phyloP scores from a whole-genome alignment of 2,888 invertebrate species.

The Brachycybe producta region DNA sequence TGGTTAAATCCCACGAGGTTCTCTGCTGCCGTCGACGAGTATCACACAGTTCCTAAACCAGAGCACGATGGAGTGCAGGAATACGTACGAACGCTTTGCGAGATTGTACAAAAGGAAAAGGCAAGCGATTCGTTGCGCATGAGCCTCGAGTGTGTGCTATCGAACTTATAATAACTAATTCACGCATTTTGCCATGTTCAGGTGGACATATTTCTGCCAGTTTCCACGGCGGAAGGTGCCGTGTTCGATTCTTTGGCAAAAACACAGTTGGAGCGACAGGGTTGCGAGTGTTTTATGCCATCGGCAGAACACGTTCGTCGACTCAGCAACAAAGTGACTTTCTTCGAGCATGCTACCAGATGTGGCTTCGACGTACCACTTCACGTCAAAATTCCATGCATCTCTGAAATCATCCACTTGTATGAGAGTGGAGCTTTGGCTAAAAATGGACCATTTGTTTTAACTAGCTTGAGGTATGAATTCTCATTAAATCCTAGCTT shows the following conservation, averaged over 20 bases:
- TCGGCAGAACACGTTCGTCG: slow-evolving; percentile 13
- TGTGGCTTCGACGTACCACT: slow-evolving; percentile 12
- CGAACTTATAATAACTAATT: neutral
- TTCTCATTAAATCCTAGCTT: neutral
- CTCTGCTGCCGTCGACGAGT: slow-evolving; percentile 17
- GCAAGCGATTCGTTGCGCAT: too few species aligned
- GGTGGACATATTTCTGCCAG: slow-evolving; percentile 19
- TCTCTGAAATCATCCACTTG: slow-evolving; percentile 15
- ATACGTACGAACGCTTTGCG: slow-evolving; percentile 17
- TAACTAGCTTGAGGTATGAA: slow-evolving; percentile 13
- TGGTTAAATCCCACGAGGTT: slow-evolving; percentile 19
- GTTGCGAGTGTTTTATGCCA: slow-evolving; percentile 11
- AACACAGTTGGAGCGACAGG: slow-evolving; percentile 16
- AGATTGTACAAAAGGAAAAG: slow-evolving; percentile 18
- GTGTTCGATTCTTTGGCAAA: slow-evolving; percentile 18
- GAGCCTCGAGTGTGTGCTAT: too few species aligned
- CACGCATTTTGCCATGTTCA: neutral
- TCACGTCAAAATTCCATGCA: slow-evolving; percentile 15
- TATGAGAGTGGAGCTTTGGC: slow-evolving; percentile 15
- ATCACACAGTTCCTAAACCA: slow-evolving; percentile 20
- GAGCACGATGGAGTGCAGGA: slow-evolving; percentile 17
- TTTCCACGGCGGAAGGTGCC: slow-evolving; percentile 13
- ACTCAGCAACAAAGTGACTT: slow-evolving; percentile 15
- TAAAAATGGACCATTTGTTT: slow-evolving; percentile 11
- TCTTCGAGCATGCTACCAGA: slow-evolving; percentile 13